Evolutionary conservation across 1,140 invertebrate species (phyloP), one percentile per base, ranked within the genome.

Genomic region (Steinernema khuongi): DNA sequence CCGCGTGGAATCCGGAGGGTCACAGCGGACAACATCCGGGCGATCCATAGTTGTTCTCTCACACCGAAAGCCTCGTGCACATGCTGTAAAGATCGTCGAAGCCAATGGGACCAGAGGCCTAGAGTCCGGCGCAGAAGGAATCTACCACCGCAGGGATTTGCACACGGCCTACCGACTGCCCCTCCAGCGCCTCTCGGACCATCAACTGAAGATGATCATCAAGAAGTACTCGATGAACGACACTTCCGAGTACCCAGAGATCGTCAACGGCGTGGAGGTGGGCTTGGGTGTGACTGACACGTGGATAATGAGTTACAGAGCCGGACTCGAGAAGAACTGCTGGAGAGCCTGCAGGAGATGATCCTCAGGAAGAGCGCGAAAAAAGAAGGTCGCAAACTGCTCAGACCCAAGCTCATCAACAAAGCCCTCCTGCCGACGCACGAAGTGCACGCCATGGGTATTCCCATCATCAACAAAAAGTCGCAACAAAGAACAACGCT

Each of bases 111-210:
- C 50, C 7, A 22, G 4, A 26, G 7, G 4, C 50, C 14, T 2
- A 22, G 4, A 60, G 50, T n/a, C 14, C 4, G 50, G 50, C 7
- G 50, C 14, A 7, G 26, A 60, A 14, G 50, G 19, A 7, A 7
- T 26, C 22, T 60, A n/a, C 50, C 22, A 22, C 4, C 50, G 50
- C 50, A 14, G 50, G 4, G 70, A 75, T 29, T 43, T 75, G 44
- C 74, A 75, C 41, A 75, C 74, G 31, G 74, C 74, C 19, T 75
- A 75, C 41, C 74, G 74, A n/a, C 74, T 75, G 4, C 74, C 74
- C 1, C 19, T 75, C 14, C 74, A 75, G 33, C 29, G 74, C 32
- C 50, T 75, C 26, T 75, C 74, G 22, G 50, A 75, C 68, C 26
- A 73, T 11, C 74, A 75, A 31, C 74, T 75, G 29, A 31, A 32